Evolutionary conservation across 2,113 vertebrate species (phyloP), one percentile per base, ranked within the genome.

Genomic region (Sinocyclocheilus rhinocerous): DNA sequence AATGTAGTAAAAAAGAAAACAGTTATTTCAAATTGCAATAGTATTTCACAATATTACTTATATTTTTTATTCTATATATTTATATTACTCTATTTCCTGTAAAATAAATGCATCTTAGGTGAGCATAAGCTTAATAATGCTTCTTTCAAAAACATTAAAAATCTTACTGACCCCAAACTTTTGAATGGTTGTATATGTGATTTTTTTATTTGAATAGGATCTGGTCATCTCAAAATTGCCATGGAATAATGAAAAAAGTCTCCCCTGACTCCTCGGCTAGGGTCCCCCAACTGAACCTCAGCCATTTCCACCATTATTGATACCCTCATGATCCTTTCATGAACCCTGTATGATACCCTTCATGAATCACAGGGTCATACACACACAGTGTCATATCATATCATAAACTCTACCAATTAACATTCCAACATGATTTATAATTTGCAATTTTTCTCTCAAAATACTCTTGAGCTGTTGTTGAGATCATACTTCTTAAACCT

Each of bases 351-450:
- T 57, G 76, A 79, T 59, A 79, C 76, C 52, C 20, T 79, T 79
- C 76, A 59, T 59, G 52, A 79, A 79, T 59, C 52, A 59, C 59
- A 67, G 13, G n/a, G n/a, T 81, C 78, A 80, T 80, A 61, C 55
- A 79, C 33, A 4, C 52, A 59, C 16, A 76, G 29, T 59, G 10
- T 69, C 80, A 82, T 82, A 70, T 82, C 80, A 82, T 82, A 50
- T 82, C 61, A 82, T 82, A 82, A 50, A 52, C 48, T 52, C 48
- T 55, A 55, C 26, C 11, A 82, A 12, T 82, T 52, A 52, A 33
- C 42, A 70, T 70, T n/a, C 5, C 4, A 13, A 33, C 24, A 22
- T 26, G 3, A 67, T 33, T 50, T 82, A 22, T 42, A 13, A 39
- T 36, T 24, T 45, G 55, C 76, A 11, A 24, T 42, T 26, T 29